A percentile compares a stretch with the other conserved stretches of the same genome.
Conservation (phyloP, 2,797 vertebrate genomes). For the Spondyliosoma cantharus region DNA sequence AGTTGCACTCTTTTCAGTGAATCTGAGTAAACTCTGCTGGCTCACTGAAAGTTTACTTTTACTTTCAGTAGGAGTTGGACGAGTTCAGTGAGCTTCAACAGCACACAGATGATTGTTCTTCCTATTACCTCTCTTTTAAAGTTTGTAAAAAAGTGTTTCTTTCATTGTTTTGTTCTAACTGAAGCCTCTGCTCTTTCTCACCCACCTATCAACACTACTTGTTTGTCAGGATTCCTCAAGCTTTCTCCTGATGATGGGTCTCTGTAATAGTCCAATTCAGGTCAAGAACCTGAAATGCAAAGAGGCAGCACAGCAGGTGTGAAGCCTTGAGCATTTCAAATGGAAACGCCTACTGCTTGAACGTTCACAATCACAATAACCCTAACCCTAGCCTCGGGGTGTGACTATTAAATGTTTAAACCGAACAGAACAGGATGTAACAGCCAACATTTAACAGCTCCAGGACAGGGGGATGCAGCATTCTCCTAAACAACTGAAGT, state of each 20-base stretch:
- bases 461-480: too few species aligned
- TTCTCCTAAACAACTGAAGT: too few species aligned
- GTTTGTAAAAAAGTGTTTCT: not conserved
- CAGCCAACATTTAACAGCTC: not conserved
- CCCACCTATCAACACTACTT: not conserved
- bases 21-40: not conserved
- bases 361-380: too few species aligned
- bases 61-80: too few species aligned
- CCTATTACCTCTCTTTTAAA: not conserved
- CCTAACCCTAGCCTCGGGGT: too few species aligned
- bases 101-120: not conserved
- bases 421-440: not conserved
- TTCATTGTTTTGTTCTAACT: not conserved
- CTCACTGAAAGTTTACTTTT: constrained; percentile 16
- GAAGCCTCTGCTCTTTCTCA: not conserved
- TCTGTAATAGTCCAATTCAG: not conserved
- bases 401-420: constrained; percentile 6
- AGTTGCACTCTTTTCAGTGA: not conserved
- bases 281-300: constrained; percentile 29
- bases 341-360: constrained; percentile 16
- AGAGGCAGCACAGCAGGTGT: constrained; percentile 38
- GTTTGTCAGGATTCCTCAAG: not conserved
- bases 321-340: constrained; percentile 41
- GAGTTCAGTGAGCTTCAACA: not conserved
- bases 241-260: not conserved